A percentile compares a stretch with the other conserved stretches of the same genome.
phyloP scores from a whole-genome alignment of 1,140 invertebrate species.

The Lordiphosa mommai region DNA sequence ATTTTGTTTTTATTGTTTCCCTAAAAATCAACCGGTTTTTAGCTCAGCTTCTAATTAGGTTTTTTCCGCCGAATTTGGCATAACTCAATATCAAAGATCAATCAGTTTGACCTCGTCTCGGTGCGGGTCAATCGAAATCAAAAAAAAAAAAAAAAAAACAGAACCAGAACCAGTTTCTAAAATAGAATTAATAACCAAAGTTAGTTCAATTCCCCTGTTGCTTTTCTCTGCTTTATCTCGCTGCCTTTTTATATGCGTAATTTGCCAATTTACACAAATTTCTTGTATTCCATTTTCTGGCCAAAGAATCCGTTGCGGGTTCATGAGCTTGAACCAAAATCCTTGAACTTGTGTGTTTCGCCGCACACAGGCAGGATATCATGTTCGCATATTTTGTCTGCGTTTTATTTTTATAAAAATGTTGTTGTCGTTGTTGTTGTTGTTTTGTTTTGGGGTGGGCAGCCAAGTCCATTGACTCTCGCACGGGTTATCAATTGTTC shows the following conservation, averaged over 20 bases:
- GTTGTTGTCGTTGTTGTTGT: too few relatives aligned
- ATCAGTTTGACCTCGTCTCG: background rate
- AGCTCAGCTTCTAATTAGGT: background rate
- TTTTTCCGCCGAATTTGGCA: background rate
- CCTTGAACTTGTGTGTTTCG: constrained; percentile 57
- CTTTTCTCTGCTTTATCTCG: constrained; percentile 20
- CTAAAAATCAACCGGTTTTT: background rate
- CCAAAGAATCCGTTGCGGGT: constrained; percentile 14
- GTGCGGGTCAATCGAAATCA: too few relatives aligned
- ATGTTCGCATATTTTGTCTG: constrained; percentile 72
- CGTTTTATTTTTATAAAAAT: constrained; percentile 53
- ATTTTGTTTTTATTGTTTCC: too few relatives aligned
- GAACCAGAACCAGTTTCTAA: background rate
- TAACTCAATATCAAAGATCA: background rate
- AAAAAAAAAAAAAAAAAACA: too few relatives aligned
- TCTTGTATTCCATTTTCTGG: constrained; percentile 27
- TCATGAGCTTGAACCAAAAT: constrained; percentile 43
- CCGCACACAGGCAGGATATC: constrained; percentile 50
- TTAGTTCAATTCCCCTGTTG: constrained; percentile 44
- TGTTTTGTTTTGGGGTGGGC: constrained; percentile 7
- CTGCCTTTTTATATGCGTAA: constrained; percentile 54
- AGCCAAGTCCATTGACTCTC: constrained; percentile 32
- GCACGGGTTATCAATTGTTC: constrained; percentile 24
- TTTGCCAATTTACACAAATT: constrained; percentile 71
- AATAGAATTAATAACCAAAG: background rate